phyloP scores from a whole-genome alignment of 2,113 vertebrate genomes.

The Hemiprocne comata region DNA sequence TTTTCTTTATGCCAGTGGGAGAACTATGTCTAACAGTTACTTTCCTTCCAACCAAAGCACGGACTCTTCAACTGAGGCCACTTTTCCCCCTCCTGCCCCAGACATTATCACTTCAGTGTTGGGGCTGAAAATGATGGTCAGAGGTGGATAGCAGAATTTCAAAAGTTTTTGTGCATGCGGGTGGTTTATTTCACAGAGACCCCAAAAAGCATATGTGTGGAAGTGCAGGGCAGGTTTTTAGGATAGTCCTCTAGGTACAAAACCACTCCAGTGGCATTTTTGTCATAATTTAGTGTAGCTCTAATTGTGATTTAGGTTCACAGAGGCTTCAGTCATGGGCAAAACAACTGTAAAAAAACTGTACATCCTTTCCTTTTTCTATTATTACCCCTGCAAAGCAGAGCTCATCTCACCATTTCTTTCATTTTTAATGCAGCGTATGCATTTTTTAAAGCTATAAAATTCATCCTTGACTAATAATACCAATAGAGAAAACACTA shows the following conservation, averaged over 20 bases:
- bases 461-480: conserved; percentile 53
- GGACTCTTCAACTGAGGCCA: neutral
- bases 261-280: neutral
- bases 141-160: neutral
- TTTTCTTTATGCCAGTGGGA: neutral
- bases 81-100: neutral
- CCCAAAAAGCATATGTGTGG: neutral
- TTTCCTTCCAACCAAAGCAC: neutral
- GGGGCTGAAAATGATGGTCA: neutral
- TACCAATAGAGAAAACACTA: conserved; percentile 6
- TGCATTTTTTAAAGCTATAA: conserved; percentile 3
- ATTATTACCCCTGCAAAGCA: neutral
- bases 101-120: neutral
- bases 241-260: neutral
- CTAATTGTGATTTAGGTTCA: neutral
- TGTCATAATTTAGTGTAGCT: neutral
- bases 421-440: conserved; percentile 33
- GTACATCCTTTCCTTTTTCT: neutral
- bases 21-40: neutral
- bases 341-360: neutral
- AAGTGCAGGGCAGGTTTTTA: neutral
- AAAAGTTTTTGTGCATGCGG: neutral
- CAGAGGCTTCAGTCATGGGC: neutral
- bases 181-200: neutral
- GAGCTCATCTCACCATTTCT: neutral